phyloP scores from a whole-genome alignment of 2,113 vertebrate species.

The Microcebus griseorufus region DNA sequence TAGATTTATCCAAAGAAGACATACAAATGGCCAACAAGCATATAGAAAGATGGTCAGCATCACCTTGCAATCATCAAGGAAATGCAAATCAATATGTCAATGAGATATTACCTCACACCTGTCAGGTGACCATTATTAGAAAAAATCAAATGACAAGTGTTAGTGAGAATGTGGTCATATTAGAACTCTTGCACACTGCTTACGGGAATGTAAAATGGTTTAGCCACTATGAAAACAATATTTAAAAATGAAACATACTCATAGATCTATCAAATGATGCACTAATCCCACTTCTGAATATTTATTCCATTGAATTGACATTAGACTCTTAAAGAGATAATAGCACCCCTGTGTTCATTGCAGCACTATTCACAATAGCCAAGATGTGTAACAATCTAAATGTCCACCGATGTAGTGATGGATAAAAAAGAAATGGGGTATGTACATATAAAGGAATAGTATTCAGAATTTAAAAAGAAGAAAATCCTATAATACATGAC shows the following conservation, averaged over 20 bases:
- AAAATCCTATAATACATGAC: background rate
- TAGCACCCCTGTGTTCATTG: background rate
- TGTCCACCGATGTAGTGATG: background rate
- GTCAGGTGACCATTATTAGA: background rate
- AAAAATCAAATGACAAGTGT: background rate
- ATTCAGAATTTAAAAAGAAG: background rate
- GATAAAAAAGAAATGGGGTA: background rate
- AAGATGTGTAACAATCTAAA: background rate
- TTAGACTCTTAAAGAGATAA: background rate
- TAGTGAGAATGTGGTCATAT: background rate
- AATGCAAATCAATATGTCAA: background rate
- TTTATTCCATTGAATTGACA: background rate
- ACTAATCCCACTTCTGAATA: background rate
- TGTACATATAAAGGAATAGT: background rate
- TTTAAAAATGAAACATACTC: background rate
- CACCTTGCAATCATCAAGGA: background rate
- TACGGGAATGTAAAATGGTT: no score
- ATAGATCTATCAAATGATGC: background rate
- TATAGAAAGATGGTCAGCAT: background rate
- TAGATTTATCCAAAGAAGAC: background rate
- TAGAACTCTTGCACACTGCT: background rate
- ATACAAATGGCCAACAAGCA: background rate
- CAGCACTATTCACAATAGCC: background rate
- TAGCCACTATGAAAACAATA: no score
- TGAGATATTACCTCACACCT: background rate